Evolutionary conservation across 2,888 invertebrate species (phyloP), one percentile per base, ranked within the genome.

Genomic region (Podabrus alpinus): DNA sequence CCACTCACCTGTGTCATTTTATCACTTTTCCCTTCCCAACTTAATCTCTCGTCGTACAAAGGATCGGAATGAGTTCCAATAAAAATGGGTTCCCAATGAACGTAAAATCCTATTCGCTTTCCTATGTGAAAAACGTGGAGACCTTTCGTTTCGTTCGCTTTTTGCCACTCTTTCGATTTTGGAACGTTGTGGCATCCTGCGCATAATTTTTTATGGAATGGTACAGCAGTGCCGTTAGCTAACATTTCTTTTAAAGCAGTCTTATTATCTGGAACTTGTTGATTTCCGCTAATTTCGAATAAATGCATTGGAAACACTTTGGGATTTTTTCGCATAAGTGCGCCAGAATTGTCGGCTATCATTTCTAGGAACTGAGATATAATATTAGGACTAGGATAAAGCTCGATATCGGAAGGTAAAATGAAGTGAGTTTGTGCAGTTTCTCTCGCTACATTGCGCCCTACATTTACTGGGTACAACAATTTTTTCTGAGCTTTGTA

Each of bases 1-100:
- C 24, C 15, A 10, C 16, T 85, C 86, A 96, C 97, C 93, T 97
- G 97, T 76, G 96, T 95, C 97, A 97, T 97, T 89, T 97, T 97
- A 88, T 97, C 97, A 87, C 95, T 94, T 88, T 95, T 95, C 62
- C 97, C 97, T 85, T 97, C 97, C 97, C 97, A 97, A 85, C 95
- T 95, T 77, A 97, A 91, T 83, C 97, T 90, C 86, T 97, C 97
- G 81, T 97, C 97, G 86, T 97, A 97, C 79, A 94, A 90, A 0
- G 97, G 96, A 83, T 96, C 97, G 16, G 91, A 89, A 86, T 97
- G 94, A 0, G 96, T 96, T 15, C 97, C 97, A 76, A 97, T 96
- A 84, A 94, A 97, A 81, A 97, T 96, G 10, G 97, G 97, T 88
- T 97, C 97, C 97, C 97, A 97, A 86, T 95, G 94, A 25, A 94